Conservation (phyloP, 1,140 invertebrate species). For the Calliphora vicina region DNA sequence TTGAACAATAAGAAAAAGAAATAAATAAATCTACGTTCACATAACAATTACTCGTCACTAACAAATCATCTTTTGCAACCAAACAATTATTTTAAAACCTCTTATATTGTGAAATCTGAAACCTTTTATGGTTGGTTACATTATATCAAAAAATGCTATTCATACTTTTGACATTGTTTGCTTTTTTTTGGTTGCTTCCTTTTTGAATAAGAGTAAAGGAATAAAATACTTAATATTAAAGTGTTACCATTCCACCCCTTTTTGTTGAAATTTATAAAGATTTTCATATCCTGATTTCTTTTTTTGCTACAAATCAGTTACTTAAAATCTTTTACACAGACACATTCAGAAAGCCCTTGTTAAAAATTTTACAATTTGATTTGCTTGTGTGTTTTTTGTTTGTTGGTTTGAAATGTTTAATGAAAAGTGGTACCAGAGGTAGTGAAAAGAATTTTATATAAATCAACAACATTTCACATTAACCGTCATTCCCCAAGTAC, state of each 20-base stretch:
- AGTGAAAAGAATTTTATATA: neutral
- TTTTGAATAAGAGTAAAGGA: neutral
- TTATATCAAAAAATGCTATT: neutral
- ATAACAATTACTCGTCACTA: neutral
- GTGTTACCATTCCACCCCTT: neutral
- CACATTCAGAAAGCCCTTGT: neutral
- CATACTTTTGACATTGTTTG: neutral
- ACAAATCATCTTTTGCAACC: neutral
- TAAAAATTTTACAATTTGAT: conserved; percentile 10
- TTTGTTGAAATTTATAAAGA: neutral
- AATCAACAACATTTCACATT: conserved; percentile 10
- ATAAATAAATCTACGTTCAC: neutral
- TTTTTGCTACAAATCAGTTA: neutral
- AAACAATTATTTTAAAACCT: conserved; percentile 14
- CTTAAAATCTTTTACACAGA: neutral
- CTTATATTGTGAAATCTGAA: conserved; percentile 1
- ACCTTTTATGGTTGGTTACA: conserved; percentile 15
- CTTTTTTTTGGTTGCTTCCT: neutral
- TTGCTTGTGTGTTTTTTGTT: neutral
- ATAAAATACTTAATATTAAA: neutral
- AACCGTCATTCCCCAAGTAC: conserved; percentile 2
- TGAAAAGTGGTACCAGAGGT: neutral
- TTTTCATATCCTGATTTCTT: neutral
- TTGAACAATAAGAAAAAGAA: neutral
- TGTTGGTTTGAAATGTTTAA: too few relatives aligned